Conservation (phyloP, 1,140 invertebrate species). For the Drosophila tristis region DNA sequence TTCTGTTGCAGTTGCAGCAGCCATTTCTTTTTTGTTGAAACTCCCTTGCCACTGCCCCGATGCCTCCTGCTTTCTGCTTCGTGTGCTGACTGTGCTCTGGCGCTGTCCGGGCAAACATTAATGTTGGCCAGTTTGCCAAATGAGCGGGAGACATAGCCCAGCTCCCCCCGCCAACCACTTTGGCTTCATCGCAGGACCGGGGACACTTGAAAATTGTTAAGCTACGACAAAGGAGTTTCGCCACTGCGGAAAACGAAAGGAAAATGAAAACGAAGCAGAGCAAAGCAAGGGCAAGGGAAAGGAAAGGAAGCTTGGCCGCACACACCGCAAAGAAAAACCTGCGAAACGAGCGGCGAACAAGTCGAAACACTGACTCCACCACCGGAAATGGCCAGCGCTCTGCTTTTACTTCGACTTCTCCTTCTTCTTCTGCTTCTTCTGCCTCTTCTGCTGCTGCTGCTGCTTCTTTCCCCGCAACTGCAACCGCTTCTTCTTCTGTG, state of each 20-base stretch:
- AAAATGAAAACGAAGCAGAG: no score
- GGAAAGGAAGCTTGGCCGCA: slow-evolving; percentile 6
- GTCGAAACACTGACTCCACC: no score
- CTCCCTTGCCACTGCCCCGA: neutral
- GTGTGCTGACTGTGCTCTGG: neutral
- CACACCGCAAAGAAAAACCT: slow-evolving; percentile 17
- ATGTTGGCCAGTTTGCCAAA: slow-evolving; percentile 57
- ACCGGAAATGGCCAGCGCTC: no score
- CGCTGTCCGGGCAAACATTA: slow-evolving; percentile 27
- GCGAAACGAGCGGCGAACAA: neutral
- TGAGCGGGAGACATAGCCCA: slow-evolving; percentile 17
- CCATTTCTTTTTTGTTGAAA: neutral
- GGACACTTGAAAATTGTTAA: slow-evolving; percentile 55
- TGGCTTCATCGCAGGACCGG: no score
- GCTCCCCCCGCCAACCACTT: no score
- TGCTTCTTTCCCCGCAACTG: no score
- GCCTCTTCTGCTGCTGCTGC: no score
- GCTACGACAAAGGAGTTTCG: slow-evolving; percentile 48
- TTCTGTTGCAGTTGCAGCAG: slow-evolving; percentile 10
- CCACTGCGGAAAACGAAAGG: no score
- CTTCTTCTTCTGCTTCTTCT: no score
- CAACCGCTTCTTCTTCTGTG: no score
- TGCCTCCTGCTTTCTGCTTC: no score
- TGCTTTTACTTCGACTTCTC: no score
- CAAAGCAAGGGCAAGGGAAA: neutral